phyloP scores from a whole-genome alignment of 2,797 vertebrate species.

The Huso huso region DNA sequence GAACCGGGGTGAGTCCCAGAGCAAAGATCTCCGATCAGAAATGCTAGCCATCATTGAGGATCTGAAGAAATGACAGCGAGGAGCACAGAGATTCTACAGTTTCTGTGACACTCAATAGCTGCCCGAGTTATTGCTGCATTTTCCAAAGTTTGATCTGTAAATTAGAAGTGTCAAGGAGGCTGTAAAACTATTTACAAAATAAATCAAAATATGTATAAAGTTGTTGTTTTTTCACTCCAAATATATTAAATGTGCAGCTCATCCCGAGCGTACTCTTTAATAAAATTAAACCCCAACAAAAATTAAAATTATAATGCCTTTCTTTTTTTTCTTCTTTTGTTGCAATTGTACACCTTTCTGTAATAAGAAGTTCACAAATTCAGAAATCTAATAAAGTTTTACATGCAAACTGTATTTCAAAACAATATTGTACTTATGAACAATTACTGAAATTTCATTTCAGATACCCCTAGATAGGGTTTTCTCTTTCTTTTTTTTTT shows the following conservation, averaged over 20 bases:
- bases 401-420: constrained; percentile 98
- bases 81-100: constrained; percentile 80
- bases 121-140: constrained; percentile 99
- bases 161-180: constrained; percentile 91
- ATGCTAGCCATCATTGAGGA: not conserved
- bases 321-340: constrained; percentile 39
- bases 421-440: constrained; percentile 94
- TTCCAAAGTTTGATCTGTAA: constrained; percentile 85
- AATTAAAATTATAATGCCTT: constrained; percentile 95
- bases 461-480: constrained; percentile 67
- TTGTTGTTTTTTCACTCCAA: constrained; percentile 83
- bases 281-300: constrained; percentile 98
- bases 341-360: constrained; percentile 90
- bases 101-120: constrained; percentile 99
- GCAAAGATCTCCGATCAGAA: not conserved
- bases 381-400: constrained; percentile 86
- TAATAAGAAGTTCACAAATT: constrained; percentile 86
- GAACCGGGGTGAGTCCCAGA: not conserved
- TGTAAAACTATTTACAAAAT: constrained; percentile 94
- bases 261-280: constrained; percentile 77
- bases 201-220: constrained; percentile 88
- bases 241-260: constrained; percentile 99
- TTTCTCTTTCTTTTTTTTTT: constrained; percentile 30
- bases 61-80: constrained; percentile 36
- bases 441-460: constrained; percentile 91